Evolutionary conservation across 2,888 invertebrate species (phyloP), one percentile per base, ranked within the genome.

Genomic region (Formica aserva): DNA sequence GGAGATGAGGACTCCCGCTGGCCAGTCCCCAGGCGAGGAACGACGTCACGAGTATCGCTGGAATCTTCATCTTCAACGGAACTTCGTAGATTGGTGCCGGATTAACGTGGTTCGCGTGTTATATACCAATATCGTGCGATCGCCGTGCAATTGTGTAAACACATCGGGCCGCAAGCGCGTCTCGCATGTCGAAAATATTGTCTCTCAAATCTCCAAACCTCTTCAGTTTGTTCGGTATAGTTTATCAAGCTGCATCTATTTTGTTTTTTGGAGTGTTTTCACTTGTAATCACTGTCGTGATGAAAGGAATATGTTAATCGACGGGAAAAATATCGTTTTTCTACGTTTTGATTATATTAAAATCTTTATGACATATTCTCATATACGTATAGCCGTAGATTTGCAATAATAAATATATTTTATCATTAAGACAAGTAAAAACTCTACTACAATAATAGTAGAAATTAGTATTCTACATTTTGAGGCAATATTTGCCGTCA

Each of bases 41-140:
- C 76, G 77, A 85, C 77, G 76, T 65, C 35, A 75, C 76, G 67
- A 86, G 57, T 80, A 87, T 81, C 82, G 82, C 74, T 86, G 86
- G 86, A 81, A 87, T 87, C 86, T 88, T 85, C 87, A 88, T 88
- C 80, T 86, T 88, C 82, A 82, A 85, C 77, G 82, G 85, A 81
- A 82, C 80, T 87, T 82, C 67, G 86, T 78, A 72, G 84, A 86
- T 88, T 88, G 86, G 82, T 88, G 84, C 60, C 77, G 66, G 60
- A 45, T 69, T 22, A 62, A n/a, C 60, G 18, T 65, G 32, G 18
- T 1, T 22, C 52, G 11, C 55, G 15, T 60, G 26, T 86, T 88
- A 83, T 88, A 88, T 88, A 88, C 84, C 38, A 35, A 55, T 22
- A 55, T 22, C 22, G 55, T 22, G 22, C 22, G 55, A 55, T 55